phyloP scores from a whole-genome alignment of 2,797 vertebrate species.

The Ctenosaura bakeri region DNA sequence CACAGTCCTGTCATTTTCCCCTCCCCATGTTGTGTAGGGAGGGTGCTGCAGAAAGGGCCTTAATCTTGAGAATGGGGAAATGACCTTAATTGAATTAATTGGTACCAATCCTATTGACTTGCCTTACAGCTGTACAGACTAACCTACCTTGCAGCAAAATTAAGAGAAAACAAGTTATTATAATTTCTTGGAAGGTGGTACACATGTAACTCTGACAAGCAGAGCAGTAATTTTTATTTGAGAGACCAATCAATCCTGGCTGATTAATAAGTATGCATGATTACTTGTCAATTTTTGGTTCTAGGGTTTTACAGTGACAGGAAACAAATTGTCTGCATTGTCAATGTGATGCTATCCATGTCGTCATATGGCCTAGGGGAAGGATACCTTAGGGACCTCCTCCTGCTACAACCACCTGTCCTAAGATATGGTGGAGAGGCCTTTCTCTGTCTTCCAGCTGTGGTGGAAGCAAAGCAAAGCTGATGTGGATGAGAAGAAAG shows the following conservation, averaged over 20 bases:
- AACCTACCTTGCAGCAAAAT: neutral
- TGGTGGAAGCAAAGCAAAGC: too few species aligned
- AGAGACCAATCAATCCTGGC: neutral
- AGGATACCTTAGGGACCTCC: too few species aligned
- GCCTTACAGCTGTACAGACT: neutral
- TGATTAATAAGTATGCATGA: neutral
- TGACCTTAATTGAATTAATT: neutral
- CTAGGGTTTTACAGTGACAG: neutral
- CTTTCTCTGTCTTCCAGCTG: too few species aligned
- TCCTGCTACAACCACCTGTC: too few species aligned
- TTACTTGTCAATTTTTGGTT: neutral
- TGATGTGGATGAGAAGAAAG: too few species aligned
- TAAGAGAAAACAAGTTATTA: neutral
- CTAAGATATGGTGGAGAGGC: too few species aligned
- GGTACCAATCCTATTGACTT: constrained; percentile 10
- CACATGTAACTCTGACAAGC: neutral
- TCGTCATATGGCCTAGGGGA: neutral
- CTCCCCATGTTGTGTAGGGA: too few species aligned
- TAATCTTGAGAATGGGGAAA: neutral
- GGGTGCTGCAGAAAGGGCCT: too few species aligned
- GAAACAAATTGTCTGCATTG: neutral
- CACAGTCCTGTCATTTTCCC: too few species aligned
- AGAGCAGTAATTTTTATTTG: neutral
- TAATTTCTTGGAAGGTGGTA: neutral
- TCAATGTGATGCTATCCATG: neutral